Evolutionary conservation across 2,888 invertebrate species (phyloP).

Genomic region (Amphimallon solstitiale): DNA sequence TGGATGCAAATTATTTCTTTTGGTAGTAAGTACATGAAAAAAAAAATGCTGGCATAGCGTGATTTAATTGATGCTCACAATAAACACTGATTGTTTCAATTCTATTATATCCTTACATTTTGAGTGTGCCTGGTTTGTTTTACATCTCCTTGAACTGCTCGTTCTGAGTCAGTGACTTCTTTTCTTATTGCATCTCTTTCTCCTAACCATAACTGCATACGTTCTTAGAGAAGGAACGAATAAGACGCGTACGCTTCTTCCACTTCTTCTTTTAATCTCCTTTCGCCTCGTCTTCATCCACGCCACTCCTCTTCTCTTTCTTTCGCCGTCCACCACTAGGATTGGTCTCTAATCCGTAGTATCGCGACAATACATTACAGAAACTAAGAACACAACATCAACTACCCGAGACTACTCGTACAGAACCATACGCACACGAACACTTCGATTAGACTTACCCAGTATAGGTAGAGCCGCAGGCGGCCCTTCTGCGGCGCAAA

Average conservation of each 20-base stretch:
- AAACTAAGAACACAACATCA: constrained; percentile 10
- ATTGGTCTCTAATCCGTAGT: too few relatives aligned
- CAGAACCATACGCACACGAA: constrained; percentile 1
- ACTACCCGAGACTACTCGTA: constrained; percentile 13
- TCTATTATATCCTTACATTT: constrained; percentile 26
- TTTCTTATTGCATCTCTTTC: constrained; percentile 19
- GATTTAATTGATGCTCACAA: too few relatives aligned
- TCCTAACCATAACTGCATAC: constrained; percentile 5
- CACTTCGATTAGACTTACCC: not conserved
- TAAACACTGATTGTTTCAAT: too few relatives aligned
- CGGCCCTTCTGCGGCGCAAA: too few relatives aligned
- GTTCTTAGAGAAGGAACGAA: constrained; percentile 13
- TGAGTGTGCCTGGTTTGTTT: constrained; percentile 38
- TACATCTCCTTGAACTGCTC: constrained; percentile 41
- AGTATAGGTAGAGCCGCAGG: not conserved
- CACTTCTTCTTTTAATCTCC: not conserved
- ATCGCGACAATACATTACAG: constrained; percentile 4
- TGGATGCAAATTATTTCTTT: too few relatives aligned
- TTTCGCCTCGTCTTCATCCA: not conserved
- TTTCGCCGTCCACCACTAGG: not conserved
- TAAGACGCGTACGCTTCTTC: constrained; percentile 15
- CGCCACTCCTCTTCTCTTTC: not conserved
- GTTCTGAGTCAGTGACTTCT: constrained; percentile 38
- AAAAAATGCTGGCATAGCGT: too few relatives aligned
- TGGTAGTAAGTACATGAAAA: too few relatives aligned